Evolutionary conservation across 2,888 invertebrate species (phyloP).

Genomic region (Drosophila paranaensis): DNA sequence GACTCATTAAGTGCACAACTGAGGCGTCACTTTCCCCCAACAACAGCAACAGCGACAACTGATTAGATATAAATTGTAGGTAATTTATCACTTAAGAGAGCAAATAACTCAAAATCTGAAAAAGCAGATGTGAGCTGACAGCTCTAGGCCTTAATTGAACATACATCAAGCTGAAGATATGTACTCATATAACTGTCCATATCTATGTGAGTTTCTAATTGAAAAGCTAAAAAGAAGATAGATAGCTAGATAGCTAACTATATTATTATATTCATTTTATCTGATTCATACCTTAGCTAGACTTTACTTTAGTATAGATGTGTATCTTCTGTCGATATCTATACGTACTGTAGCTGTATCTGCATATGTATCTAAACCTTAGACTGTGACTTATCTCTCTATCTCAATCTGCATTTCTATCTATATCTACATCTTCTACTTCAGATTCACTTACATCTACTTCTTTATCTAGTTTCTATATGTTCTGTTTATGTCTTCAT

Average conservation of each 20-base stretch:
- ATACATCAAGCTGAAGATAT: not conserved
- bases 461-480: too few relatives aligned
- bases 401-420: not conserved
- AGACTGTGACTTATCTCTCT: not conserved
- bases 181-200: constrained; percentile 6
- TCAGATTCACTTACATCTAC: not conserved
- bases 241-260: too few relatives aligned
- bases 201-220: not conserved
- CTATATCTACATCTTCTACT: not conserved
- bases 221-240: too few relatives aligned
- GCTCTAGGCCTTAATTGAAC: constrained; percentile 25
- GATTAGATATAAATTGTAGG: constrained; percentile 68
- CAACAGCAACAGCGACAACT: constrained; percentile 19
- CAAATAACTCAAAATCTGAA: constrained; percentile 29
- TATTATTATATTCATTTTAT: too few relatives aligned
- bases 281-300: too few relatives aligned
- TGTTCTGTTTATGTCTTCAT: not conserved
- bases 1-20: constrained; percentile 62
- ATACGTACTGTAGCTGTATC: not conserved
- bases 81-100: constrained; percentile 58
- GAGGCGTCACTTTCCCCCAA: constrained; percentile 40
- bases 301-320: too few relatives aligned
- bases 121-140: constrained; percentile 1
- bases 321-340: not conserved
- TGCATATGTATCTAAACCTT: not conserved